phyloP scores from a whole-genome alignment of 2,113 vertebrate species.

The Nyctibius bracteatus region DNA sequence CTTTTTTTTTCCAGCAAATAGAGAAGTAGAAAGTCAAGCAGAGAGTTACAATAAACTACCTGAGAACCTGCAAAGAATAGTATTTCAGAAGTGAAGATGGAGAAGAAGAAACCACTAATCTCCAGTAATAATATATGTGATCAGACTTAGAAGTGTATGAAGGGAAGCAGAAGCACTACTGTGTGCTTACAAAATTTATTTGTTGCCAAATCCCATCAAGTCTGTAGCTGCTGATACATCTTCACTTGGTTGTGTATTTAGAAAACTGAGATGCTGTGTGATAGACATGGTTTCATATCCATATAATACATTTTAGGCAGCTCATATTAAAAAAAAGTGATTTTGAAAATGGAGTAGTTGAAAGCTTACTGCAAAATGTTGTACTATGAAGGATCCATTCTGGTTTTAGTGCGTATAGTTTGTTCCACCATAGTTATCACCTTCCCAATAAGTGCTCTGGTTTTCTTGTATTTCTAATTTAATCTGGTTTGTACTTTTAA shows the following conservation, averaged over 20 bases:
- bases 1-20: not conserved
- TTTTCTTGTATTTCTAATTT: not conserved
- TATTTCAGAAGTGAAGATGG: not conserved
- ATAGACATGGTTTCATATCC: not conserved
- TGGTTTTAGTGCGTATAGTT: not conserved
- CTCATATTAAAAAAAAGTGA: not conserved
- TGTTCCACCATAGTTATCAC: not conserved
- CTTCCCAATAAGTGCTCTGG: not conserved
- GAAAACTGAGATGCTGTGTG: not conserved
- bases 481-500: not conserved
- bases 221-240: not conserved
- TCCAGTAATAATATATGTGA: not conserved
- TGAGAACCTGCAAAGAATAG: not conserved
- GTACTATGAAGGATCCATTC: not conserved
- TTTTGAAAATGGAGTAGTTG: not conserved
- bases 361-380: not conserved
- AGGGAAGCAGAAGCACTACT: not conserved
- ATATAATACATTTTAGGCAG: not conserved
- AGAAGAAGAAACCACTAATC: not conserved
- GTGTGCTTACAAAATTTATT: not conserved
- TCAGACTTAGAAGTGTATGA: not conserved
- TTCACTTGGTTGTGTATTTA: not conserved
- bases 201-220: not conserved
- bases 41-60: not conserved
- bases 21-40: not conserved